Conservation (phyloP, 2,797 vertebrate species). For the Emydoidea blandingii region DNA sequence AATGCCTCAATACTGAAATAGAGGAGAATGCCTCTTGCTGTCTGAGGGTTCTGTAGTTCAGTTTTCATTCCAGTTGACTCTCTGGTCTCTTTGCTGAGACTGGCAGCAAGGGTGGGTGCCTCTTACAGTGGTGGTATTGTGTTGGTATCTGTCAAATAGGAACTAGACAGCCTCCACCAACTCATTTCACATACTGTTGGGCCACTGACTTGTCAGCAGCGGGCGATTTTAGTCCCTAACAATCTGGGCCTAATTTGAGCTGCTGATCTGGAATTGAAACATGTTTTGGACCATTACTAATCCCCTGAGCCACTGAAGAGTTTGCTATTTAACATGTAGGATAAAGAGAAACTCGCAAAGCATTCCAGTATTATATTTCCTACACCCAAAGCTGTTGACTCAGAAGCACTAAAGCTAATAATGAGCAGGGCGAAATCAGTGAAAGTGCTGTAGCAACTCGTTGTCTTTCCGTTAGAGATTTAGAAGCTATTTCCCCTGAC, state of each 20-base stretch:
- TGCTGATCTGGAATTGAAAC: slow-evolving; percentile 16
- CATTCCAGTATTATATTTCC: background rate
- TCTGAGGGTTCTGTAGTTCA: background rate
- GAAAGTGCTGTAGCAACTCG: slow-evolving; percentile 32
- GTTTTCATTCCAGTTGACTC: background rate
- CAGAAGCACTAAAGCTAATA: background rate
- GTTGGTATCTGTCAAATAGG: background rate
- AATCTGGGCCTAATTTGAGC: slow-evolving; percentile 5
- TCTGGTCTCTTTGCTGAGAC: background rate
- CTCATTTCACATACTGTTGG: slow-evolving; percentile 19
- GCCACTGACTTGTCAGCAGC: background rate
- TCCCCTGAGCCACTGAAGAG: slow-evolving; percentile 5
- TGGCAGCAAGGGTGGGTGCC: background rate
- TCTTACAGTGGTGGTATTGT: background rate
- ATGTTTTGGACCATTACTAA: background rate
- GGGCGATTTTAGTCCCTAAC: background rate
- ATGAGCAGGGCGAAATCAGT: slow-evolving; percentile 23
- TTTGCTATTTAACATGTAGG: background rate
- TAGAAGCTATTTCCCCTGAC: background rate
- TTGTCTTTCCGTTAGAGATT: too few relatives aligned
- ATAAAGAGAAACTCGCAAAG: slow-evolving; percentile 34
- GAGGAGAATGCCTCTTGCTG: background rate
- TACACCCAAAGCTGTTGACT: slow-evolving; percentile 31
- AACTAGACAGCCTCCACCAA: background rate
- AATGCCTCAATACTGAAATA: background rate